Evolutionary conservation across 1,140 invertebrate genomes (phyloP).

Genomic region (Liolophura sinensis): DNA sequence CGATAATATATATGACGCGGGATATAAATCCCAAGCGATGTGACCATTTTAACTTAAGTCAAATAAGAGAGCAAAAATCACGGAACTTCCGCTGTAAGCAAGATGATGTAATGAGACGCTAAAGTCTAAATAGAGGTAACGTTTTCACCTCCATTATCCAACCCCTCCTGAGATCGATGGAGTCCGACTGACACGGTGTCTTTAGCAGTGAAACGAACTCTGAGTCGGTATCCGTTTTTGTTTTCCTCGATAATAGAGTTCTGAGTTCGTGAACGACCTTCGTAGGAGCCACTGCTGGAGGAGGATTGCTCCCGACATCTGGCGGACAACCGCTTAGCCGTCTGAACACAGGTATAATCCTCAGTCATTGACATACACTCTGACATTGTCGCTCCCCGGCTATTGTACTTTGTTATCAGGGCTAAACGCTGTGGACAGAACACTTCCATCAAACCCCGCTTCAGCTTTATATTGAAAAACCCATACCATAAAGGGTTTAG

Average conservation of each 20-base stretch:
- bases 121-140: no score
- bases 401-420: no score
- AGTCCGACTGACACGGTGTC: constrained; percentile 14
- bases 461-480: constrained; percentile 57
- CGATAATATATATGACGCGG: no score
- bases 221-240: constrained; percentile 39
- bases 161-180: no score
- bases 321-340: constrained; percentile 6
- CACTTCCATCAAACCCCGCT: constrained; percentile 37
- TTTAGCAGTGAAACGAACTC: constrained; percentile 41
- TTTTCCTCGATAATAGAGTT: constrained; percentile 39
- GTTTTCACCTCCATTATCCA: no score
- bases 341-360: constrained; percentile 8
- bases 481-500: constrained; percentile 60
- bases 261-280: constrained; percentile 10
- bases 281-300: constrained; percentile 26
- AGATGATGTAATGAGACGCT: no score
- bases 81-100: no score
- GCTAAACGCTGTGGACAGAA: constrained; percentile 30
- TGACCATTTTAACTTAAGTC: no score
- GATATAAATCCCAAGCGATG: no score
- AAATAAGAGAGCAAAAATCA: no score
- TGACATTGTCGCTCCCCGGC: constrained; percentile 1
- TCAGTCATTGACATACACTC: constrained; percentile 19
- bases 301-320: constrained; percentile 16